A percentile compares a stretch with the other conserved stretches of the same genome.
Evolutionary conservation across 2,888 invertebrate species (phyloP).

Genomic region (Ectemnius continuus): DNA sequence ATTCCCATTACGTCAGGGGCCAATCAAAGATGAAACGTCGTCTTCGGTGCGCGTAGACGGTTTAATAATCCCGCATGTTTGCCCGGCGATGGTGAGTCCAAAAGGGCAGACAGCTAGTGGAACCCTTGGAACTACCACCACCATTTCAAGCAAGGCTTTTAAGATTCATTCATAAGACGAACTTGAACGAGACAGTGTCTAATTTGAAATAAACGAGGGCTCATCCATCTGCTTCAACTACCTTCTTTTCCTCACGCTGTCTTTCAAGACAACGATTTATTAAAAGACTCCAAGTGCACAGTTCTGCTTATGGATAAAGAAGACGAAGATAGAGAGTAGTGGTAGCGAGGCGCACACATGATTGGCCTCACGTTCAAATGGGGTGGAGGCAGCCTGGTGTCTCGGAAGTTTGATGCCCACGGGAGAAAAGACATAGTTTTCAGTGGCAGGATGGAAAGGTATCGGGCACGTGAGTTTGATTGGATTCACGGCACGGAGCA

Average conservation of each 20-base stretch:
- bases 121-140: constrained; percentile 15
- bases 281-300: constrained; percentile 22
- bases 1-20: constrained; percentile 66
- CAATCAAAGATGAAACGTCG: constrained; percentile 72
- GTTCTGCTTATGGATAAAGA: neutral
- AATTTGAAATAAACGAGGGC: constrained; percentile 66
- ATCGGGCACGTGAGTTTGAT: constrained; percentile 38
- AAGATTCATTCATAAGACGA: constrained; percentile 61
- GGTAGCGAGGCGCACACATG: no score
- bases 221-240: constrained; percentile 18
- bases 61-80: constrained; percentile 75
- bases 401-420: constrained; percentile 17
- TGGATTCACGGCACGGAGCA: constrained; percentile 42
- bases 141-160: constrained; percentile 65
- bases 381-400: neutral
- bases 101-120: constrained; percentile 28
- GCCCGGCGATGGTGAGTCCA: constrained; percentile 53
- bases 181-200: constrained; percentile 47
- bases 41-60: constrained; percentile 59
- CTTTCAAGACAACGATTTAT: constrained; percentile 19
- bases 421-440: constrained; percentile 8
- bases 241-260: neutral
- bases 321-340: neutral
- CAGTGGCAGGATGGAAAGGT: constrained; percentile 2
- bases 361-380: neutral